phyloP scores from a whole-genome alignment of 1,140 invertebrate species.

The Hypsibius dujardini region DNA sequence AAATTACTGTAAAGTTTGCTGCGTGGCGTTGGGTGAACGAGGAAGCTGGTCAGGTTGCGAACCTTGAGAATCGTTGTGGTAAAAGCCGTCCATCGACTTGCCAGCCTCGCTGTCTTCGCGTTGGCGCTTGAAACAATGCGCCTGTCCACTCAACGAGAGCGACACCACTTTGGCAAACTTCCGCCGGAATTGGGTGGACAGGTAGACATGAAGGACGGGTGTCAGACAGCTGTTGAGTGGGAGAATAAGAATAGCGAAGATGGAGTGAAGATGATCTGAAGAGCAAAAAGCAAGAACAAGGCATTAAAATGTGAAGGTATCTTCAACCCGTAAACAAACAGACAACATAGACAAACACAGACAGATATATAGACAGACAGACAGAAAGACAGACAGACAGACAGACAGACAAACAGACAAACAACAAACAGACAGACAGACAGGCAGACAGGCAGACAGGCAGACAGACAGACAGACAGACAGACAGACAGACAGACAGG shows the following conservation, averaged over 20 bases:
- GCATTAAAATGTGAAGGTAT: not conserved
- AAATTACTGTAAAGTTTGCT: no score
- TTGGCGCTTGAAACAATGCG: not conserved
- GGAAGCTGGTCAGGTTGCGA: no score
- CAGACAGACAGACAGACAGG: no score
- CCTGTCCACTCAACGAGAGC: not conserved
- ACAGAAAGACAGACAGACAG: not conserved
- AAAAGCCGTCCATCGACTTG: no score
- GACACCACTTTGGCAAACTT: not conserved
- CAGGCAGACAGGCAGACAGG: no score
- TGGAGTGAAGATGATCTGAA: constrained; percentile 14
- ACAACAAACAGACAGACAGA: no score
- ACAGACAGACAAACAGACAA: no score
- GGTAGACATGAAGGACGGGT: not conserved
- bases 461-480: no score
- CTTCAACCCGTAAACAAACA: not conserved
- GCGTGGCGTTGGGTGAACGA: no score
- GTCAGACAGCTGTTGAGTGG: constrained; percentile 3
- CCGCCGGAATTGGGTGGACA: not conserved
- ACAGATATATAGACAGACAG: not conserved
- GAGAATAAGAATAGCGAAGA: not conserved
- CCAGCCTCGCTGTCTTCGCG: no score
- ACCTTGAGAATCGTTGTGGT: no score
- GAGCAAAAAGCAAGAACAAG: not conserved
- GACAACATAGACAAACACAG: not conserved